phyloP scores from a whole-genome alignment of 1,140 invertebrate species.

The Camponotus vicinus region DNA sequence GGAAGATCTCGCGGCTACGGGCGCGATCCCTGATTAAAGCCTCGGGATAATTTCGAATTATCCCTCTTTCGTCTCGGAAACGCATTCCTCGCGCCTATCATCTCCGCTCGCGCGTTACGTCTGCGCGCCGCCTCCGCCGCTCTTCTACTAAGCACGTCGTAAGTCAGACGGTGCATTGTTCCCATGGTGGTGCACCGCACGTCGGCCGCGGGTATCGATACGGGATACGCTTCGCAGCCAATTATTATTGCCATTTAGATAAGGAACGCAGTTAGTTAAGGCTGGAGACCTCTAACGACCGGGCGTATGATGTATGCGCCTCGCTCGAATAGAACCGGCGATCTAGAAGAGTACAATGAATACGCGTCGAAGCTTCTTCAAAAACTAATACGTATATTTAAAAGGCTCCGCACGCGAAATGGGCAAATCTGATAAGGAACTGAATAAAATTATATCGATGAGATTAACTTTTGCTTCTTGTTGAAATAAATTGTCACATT shows the following conservation, averaged over 20 bases:
- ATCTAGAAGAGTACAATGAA: slow-evolving; percentile 32
- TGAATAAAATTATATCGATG: background rate
- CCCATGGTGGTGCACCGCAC: slow-evolving; percentile 65
- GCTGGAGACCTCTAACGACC: slow-evolving; percentile 68
- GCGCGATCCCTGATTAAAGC: slow-evolving; percentile 65
- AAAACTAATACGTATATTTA: slow-evolving; percentile 7
- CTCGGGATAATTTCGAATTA: slow-evolving; percentile 69
- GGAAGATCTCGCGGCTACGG: slow-evolving; percentile 14
- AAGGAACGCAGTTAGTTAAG: slow-evolving; percentile 74
- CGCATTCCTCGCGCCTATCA: slow-evolving; percentile 71
- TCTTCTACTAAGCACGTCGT: slow-evolving; percentile 54
- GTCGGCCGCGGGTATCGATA: slow-evolving; percentile 67
- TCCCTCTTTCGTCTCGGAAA: slow-evolving; percentile 62
- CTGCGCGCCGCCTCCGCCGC: slow-evolving; percentile 49
- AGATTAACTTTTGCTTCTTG: background rate
- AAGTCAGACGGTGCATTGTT: slow-evolving; percentile 73
- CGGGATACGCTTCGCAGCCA: slow-evolving; percentile 72
- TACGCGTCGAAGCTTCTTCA: background rate
- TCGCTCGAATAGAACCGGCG: slow-evolving; percentile 15
- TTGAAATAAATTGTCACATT: background rate
- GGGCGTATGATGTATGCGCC: slow-evolving; percentile 32
- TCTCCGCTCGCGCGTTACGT: slow-evolving; percentile 56
- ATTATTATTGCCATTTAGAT: slow-evolving; percentile 78
- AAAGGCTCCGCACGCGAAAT: background rate
- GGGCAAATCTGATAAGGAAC: background rate